Base-by-base conservation (phyloP, 2,888 invertebrate genomes). In the Oasisia sp. region DNA sequence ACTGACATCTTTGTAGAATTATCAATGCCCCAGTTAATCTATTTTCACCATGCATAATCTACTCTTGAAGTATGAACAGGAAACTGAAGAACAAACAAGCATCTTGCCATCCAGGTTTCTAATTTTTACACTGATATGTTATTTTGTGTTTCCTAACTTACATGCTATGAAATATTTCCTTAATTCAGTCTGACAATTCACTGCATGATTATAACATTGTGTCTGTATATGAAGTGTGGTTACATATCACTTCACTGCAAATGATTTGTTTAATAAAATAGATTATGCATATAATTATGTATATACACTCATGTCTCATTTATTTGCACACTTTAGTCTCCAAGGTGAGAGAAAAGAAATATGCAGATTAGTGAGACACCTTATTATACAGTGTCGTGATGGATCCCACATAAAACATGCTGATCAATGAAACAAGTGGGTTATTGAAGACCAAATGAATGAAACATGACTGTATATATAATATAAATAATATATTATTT, bases 241-340 rank as follows among this genome's bases (percentile, higher is more conserved):
- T 74, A 74, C 7, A 27, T 19, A 74, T n/a, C 3, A 74, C 74
- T 74, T 74, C 74, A 74, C 14, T 74, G 74, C 74, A 74, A 74
- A n/a, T 74, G 74, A 74, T n/a, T 74, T 74, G 74, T 74, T 74
- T 74, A 74, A n/a, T 74, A 74, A 74, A 74, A 74, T 74, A 74
- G 19, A 74, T 1, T 74, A n/a, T 19, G 74, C 74, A 74, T 74
- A 74, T 74, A n/a, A 56, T 38, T 38, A 38, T 38, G 38, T 38
- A 38, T 4, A 38, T 38, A 38, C 38, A 38, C 2, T 38, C 4
- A 38, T 38, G 4, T 38, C 38, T 38, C 38, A 38, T 38, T 38
- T 38, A 38, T 38, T 38, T 38, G 38, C 38, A 38, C 38, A 38
- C 38, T 38, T 38, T 38, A 38, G 38, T 38, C 38, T 4, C 38